Evolutionary conservation across 1,140 invertebrate species (phyloP), one percentile per base, ranked within the genome.

Genomic region (Probaryconus sp.): DNA sequence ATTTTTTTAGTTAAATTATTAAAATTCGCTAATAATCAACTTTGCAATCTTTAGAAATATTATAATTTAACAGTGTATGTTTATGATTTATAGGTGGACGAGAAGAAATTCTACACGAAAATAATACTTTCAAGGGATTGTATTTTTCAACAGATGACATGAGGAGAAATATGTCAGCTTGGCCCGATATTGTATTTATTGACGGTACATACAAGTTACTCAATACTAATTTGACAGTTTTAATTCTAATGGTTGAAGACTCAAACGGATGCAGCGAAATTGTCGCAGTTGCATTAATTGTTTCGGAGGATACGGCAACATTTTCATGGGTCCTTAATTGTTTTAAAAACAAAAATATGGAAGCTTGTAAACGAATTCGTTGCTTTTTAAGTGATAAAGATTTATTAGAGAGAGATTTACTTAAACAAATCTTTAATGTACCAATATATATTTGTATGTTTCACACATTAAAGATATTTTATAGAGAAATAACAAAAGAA

Each of bases 161-260:
- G 50, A 40, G 21, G 37, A 51, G 50, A 28, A 35, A 30, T 5
- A 47, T 64, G 24, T 21, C 24, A 10, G 33, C 42, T 7, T 73
- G 31, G 31, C 21, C 61, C 4, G 70, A 65, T 38, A 58, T 73
- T 2, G 17, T 65, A 7, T 55, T 48, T 20, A 6, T 71, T 1
- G 58, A 71, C 18, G 38, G 48, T 10, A 72, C 69, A 5, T 72
- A 72, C 17, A 72, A 73, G 18, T 17, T 73, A 2, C 38, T 73
- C 7, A 51, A 73, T 16, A 31, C 5, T 0, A 38, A 51, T 33
- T 45, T 56, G 5, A 37, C 33, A n/a, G 20, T 67, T 3, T 33
- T 67, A n/a, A 31, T 73, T 3, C 43, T 73, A 10, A 18, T 60
- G 14, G 47, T 73, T 11, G 58, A 69, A 55, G 64, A 73, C 31